phyloP scores from a whole-genome alignment of 1,140 invertebrate genomes.

The Diploscapter pachys region DNA sequence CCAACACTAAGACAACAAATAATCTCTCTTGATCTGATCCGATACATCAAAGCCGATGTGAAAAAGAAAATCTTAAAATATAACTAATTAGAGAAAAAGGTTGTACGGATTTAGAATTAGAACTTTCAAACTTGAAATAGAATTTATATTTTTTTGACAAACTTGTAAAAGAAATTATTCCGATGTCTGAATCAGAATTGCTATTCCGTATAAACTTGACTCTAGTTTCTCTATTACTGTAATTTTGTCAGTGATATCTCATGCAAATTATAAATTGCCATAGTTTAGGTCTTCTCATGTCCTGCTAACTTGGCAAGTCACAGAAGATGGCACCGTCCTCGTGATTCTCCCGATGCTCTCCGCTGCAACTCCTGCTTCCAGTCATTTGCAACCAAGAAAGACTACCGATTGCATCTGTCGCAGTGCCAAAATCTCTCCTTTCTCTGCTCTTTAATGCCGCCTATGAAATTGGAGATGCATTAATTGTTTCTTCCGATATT shows the following conservation, averaged over 20 bases:
- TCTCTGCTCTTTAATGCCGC: not conserved
- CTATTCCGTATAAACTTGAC: not conserved
- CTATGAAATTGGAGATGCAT: not conserved
- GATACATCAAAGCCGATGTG: not conserved
- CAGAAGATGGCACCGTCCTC: slow-evolving; percentile 89
- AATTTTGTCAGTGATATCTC: not conserved
- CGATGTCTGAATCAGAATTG: slow-evolving; percentile 8
- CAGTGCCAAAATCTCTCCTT: slow-evolving; percentile 12
- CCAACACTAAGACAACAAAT: no score
- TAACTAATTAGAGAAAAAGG: no score
- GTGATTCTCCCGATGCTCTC: slow-evolving; percentile 21
- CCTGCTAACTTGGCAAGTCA: slow-evolving; percentile 94
- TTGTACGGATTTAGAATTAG: not conserved
- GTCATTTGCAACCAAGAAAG: slow-evolving; percentile 22
- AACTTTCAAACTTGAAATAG: not conserved
- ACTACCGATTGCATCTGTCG: slow-evolving; percentile 8
- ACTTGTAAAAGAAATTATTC: slow-evolving; percentile 9
- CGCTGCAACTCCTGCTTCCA: slow-evolving; percentile 31
- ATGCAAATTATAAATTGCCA: not conserved
- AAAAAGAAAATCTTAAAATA: not conserved
- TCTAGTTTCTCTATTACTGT: slow-evolving; percentile 26
- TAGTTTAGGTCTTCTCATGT: slow-evolving; percentile 77
- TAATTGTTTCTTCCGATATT: not conserved
- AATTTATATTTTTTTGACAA: not conserved
- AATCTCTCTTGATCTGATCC: no score